Evolutionary conservation across 2,888 invertebrate species (phyloP).

Genomic region (Empis stercorea): DNA sequence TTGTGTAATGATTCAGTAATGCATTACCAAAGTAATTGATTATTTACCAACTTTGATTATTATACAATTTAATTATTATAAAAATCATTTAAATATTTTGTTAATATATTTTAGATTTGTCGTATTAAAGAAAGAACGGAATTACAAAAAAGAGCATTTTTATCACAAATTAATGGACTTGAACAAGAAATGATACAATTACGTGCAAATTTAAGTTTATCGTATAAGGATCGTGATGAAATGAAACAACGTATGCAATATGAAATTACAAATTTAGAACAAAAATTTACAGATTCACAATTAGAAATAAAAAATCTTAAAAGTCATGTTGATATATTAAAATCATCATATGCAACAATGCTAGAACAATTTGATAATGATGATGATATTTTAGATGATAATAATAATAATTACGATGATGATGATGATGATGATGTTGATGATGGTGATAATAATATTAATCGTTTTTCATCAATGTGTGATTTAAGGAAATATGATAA

Average conservation of each 20-base stretch:
- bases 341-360: constrained; percentile 8
- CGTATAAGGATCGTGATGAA: constrained; percentile 12
- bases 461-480: too few relatives aligned
- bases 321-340: constrained; percentile 11
- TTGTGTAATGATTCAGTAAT: too few relatives aligned
- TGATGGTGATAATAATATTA: background rate
- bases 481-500: too few relatives aligned
- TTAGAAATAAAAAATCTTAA: constrained; percentile 11
- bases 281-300: constrained; percentile 11
- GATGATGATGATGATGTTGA: background rate
- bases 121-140: constrained; percentile 13
- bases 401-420: background rate
- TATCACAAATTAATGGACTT: constrained; percentile 10
- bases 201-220: constrained; percentile 6
- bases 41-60: too few relatives aligned
- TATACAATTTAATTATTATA: too few relatives aligned
- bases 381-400: background rate
- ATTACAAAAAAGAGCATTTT: constrained; percentile 9
- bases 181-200: constrained; percentile 12
- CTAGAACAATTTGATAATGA: background rate
- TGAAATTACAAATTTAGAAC: constrained; percentile 10
- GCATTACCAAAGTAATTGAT: too few relatives aligned
- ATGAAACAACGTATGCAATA: constrained; percentile 11
- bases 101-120: constrained; percentile 3
- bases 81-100: too few relatives aligned